phyloP scores from a whole-genome alignment of 92 coral and sea anemone species.

The Palythoa heliodiscus region DNA sequence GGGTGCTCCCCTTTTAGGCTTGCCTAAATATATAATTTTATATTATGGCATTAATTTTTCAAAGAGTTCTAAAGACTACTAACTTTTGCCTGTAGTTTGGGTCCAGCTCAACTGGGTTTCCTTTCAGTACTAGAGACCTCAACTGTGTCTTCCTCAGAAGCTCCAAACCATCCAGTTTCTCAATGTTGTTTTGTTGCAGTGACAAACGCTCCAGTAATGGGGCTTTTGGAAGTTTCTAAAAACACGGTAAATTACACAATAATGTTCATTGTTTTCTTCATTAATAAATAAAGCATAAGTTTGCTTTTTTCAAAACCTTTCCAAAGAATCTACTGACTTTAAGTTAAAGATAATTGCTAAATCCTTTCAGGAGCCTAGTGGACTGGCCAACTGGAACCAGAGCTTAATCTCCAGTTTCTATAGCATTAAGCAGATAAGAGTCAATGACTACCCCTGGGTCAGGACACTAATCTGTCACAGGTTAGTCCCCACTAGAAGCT shows the following conservation, averaged over 20 bases:
- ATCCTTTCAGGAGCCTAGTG: too few species aligned
- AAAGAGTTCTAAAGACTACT: constrained; percentile 6
- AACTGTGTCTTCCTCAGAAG: constrained; percentile 69
- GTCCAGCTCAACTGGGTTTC: constrained; percentile 87
- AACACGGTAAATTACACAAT: background rate
- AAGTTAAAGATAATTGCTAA: too few species aligned
- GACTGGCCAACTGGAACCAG: too few species aligned
- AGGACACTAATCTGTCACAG: too few species aligned
- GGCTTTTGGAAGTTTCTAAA: constrained; percentile 86
- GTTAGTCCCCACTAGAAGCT: too few species aligned
- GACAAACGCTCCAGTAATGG: constrained; percentile 91
- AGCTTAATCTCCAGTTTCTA: too few species aligned
- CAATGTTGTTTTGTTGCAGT: constrained; percentile 86
- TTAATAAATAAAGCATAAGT: background rate
- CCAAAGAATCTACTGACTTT: too few species aligned
- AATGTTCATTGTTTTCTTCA: background rate
- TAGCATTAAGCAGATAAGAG: too few species aligned
- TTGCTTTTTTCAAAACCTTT: too few species aligned
- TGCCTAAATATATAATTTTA: too few species aligned
- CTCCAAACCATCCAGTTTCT: constrained; percentile 78
- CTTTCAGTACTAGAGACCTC: constrained; percentile 81
- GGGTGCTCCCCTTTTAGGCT: too few species aligned
- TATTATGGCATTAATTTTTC: background rate
- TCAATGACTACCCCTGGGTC: too few species aligned
- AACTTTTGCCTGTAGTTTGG: constrained; percentile 91